Evolutionary conservation across 2,888 invertebrate genomes (phyloP), one percentile per base, ranked within the genome.

Genomic region (Lepidonotus clava): DNA sequence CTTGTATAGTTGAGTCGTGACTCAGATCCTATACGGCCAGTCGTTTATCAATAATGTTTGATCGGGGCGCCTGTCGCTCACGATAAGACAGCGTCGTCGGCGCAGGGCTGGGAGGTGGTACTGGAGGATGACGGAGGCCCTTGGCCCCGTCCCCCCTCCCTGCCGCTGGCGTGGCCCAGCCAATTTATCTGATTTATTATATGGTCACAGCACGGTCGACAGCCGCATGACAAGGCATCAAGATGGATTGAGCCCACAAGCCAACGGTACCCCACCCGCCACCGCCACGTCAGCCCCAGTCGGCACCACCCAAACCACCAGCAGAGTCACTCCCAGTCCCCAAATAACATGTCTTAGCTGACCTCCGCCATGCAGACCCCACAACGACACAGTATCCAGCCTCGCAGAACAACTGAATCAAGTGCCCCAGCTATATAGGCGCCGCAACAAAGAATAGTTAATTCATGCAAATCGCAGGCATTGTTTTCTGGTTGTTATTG

Each of bases 171-270:
- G 38, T 76, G 40, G n/a, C 76, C 40, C 14, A 40, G 38, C 76
- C 76, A 76, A 76, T 76, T 76, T 76, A 76, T 76, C 40, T 76
- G 76, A 76, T 76, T 76, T 76, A 76, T 76, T 76, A 40, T 40
- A 76, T 40, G 76, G 40, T 76, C 76, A 76, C 38, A 40, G 40
- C n/a, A 18, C n/a, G 38, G 28, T 38, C 40, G 76, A 76, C 76
- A 40, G 38, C 40, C 76, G 38, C 38, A 38, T 76, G 76, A 76
- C 76, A 76, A 76, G 76, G n/a, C 76, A 36, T 40, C 38, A 76
- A 76, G 76, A 76, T 40, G 38, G 76, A 76, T 76, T 28, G 61
- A 61, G 61, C 61, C 61, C 8, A 24, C n/a, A 24, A 1, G 61
- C 61, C 53, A n/a, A 2, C 21, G 53, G 53, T n/a, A 11, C 53